Conservation (phyloP, 2,113 vertebrate species). For the Thalassarche chlororhynchos region DNA sequence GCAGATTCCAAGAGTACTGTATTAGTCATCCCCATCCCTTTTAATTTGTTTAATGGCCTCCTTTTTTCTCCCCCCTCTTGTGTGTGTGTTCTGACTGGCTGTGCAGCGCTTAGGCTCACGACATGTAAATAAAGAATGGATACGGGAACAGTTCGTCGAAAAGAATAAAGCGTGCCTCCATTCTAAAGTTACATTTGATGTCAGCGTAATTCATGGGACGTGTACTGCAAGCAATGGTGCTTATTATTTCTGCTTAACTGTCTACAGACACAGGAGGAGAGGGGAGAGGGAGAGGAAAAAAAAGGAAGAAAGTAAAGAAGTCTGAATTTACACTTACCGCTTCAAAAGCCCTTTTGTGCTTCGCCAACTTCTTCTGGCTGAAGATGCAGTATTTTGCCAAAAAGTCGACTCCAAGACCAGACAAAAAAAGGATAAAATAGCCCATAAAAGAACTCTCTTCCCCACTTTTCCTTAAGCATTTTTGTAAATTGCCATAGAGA, state of each 20-base stretch:
- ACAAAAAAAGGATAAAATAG: constrained; percentile 67
- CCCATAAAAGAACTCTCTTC: constrained; percentile 49
- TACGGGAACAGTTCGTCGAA: constrained; percentile 71
- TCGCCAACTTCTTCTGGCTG: constrained; percentile 88
- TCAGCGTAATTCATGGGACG: constrained; percentile 79
- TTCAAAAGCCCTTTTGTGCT: constrained; percentile 94
- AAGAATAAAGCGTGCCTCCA: constrained; percentile 80
- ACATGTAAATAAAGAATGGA: constrained; percentile 81
- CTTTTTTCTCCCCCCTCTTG: constrained; percentile 59
- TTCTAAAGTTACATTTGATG: constrained; percentile 83
- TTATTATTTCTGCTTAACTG: constrained; percentile 79
- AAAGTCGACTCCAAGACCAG: constrained; percentile 87
- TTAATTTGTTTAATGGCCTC: constrained; percentile 86
- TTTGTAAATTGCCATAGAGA: constrained; percentile 44
- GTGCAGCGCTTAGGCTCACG: constrained; percentile 69
- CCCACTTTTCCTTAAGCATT: constrained; percentile 41
- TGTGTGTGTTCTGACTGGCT: constrained; percentile 69
- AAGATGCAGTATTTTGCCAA: constrained; percentile 93
- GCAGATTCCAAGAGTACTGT: constrained; percentile 83
- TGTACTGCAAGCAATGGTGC: constrained; percentile 72
- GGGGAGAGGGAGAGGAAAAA: constrained; percentile 62
- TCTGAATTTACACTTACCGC: constrained; percentile 86
- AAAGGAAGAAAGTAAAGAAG: constrained; percentile 74
- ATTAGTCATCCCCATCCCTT: constrained; percentile 82
- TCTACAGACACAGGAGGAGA: constrained; percentile 78